A percentile compares a stretch with the other conserved stretches of the same genome.
phyloP scores from a whole-genome alignment of 2,797 vertebrate genomes.

The Myotis pilosus region DNA sequence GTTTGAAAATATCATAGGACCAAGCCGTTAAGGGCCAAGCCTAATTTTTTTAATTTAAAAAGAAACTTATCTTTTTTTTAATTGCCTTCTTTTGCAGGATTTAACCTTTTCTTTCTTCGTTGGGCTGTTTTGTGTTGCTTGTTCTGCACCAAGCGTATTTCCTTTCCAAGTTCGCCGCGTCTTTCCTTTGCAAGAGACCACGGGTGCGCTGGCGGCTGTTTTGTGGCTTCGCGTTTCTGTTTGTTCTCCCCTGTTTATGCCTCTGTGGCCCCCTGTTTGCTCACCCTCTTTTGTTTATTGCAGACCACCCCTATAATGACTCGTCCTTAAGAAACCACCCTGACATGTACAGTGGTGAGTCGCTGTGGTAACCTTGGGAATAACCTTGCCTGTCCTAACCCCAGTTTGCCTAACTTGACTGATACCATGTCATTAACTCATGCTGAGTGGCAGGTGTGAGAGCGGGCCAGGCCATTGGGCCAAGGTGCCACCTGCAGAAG shows the following conservation, averaged over 20 bases:
- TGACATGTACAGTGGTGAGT: conserved; percentile 96
- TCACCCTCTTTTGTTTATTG: conserved; percentile 89
- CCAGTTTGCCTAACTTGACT: conserved; percentile 82
- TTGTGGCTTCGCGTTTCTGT: conserved; percentile 57
- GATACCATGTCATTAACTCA: conserved; percentile 74
- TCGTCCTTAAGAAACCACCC: conserved; percentile 91
- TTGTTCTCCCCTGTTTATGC: neutral
- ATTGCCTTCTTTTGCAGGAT: conserved; percentile 74
- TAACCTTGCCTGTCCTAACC: conserved; percentile 80
- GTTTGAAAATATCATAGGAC: conserved; percentile 32
- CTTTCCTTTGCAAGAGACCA: conserved; percentile 39
- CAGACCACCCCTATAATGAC: conserved; percentile 94
- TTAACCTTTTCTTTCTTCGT: conserved; percentile 58
- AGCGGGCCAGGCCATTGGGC: conserved; percentile 13
- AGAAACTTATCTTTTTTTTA: neutral
- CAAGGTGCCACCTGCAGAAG: neutral
- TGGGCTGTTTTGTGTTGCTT: conserved; percentile 61
- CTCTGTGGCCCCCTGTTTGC: conserved; percentile 65
- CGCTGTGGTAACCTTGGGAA: conserved; percentile 77
- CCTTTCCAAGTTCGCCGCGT: conserved; percentile 40
- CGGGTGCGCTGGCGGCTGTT: neutral
- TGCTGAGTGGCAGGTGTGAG: conserved; percentile 42
- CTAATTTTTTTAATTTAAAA: conserved; percentile 57
- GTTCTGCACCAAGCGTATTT: conserved; percentile 13
- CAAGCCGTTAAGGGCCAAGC: conserved; percentile 21